Evolutionary conservation across 2,113 vertebrate species (phyloP).

Genomic region (Megaceryle maxima): DNA sequence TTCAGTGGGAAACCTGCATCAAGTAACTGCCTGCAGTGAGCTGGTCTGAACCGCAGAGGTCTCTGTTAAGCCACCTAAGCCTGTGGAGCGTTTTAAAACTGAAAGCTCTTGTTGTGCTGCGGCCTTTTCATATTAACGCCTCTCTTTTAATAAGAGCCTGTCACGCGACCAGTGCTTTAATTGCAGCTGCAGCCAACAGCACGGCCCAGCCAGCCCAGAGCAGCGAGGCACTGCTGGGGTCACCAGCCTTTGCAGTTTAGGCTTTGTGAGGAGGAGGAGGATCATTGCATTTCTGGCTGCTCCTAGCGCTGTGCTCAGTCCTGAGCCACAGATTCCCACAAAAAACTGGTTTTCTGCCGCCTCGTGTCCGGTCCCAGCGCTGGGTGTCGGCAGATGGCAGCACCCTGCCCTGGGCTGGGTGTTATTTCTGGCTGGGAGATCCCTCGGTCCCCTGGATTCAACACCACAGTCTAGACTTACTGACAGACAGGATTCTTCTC

Average conservation of each 20-base stretch:
- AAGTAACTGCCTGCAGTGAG: background rate
- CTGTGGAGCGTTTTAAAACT: background rate
- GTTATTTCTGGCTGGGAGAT: background rate
- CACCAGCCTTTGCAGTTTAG: fast-evolving
- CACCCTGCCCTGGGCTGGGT: background rate
- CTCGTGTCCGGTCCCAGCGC: fast-evolving
- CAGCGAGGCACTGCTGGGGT: background rate
- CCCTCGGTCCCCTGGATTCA: background rate
- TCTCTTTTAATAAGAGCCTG: background rate
- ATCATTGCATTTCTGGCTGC: background rate
- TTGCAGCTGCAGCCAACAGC: background rate
- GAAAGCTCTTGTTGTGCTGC: background rate
- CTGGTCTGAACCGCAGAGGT: background rate
- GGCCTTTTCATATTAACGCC: background rate
- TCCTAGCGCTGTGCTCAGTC: background rate
- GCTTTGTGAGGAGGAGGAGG: no score
- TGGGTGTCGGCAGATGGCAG: slow-evolving; percentile 35
- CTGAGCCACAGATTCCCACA: fast-evolving
- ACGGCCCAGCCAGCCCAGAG: background rate
- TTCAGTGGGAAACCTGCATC: fast-evolving
- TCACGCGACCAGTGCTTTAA: background rate
- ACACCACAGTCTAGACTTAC: slow-evolving; percentile 70
- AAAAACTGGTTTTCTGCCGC: no score
- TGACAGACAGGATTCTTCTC: slow-evolving; percentile 61
- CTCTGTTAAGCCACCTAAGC: background rate